phyloP scores from a whole-genome alignment of 64 coral and sea anemone species.

The Dendronephthya gigantea region DNA sequence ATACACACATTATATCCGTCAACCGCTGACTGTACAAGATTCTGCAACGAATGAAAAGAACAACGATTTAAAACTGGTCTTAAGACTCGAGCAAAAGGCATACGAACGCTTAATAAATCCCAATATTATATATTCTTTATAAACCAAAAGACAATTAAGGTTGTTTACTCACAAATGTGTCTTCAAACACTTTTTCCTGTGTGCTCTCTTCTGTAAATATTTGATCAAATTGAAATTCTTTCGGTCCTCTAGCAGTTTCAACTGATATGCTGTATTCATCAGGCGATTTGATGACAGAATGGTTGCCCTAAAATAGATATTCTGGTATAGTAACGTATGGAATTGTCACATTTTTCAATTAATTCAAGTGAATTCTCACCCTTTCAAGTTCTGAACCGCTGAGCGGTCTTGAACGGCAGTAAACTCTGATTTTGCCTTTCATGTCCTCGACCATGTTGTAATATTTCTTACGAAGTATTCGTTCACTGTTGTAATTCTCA shows the following conservation, averaged over 20 bases:
- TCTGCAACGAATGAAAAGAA: conserved; percentile 34
- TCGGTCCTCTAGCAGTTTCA: conserved; percentile 59
- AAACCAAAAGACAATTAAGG: not conserved
- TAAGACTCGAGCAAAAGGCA: not conserved
- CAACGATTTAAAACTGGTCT: not conserved
- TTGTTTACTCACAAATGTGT: conserved; percentile 65
- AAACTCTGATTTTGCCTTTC: conserved; percentile 97
- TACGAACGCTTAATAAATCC: no score
- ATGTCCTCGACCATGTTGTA: conserved; percentile 99
- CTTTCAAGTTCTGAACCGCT: conserved; percentile 68
- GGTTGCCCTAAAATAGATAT: conserved; percentile 50
- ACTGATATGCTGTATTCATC: conserved; percentile 88
- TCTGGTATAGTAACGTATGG: not conserved
- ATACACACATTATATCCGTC: conserved; percentile 99
- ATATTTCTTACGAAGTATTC: conserved; percentile 97
- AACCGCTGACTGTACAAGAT: conserved; percentile 91
- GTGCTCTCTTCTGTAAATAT: conserved; percentile 73
- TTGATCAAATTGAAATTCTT: conserved; percentile 95
- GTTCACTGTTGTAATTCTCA: conserved; percentile 98
- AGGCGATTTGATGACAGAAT: conserved; percentile 77
- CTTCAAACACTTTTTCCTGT: conserved; percentile 93
- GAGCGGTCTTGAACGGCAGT: conserved; percentile 81
- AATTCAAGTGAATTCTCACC: conserved; percentile 55
- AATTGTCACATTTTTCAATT: no score
- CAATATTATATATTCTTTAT: no score